Evolutionary conservation across 2,888 invertebrate genomes (phyloP).

Genomic region (Heliconius sara): DNA sequence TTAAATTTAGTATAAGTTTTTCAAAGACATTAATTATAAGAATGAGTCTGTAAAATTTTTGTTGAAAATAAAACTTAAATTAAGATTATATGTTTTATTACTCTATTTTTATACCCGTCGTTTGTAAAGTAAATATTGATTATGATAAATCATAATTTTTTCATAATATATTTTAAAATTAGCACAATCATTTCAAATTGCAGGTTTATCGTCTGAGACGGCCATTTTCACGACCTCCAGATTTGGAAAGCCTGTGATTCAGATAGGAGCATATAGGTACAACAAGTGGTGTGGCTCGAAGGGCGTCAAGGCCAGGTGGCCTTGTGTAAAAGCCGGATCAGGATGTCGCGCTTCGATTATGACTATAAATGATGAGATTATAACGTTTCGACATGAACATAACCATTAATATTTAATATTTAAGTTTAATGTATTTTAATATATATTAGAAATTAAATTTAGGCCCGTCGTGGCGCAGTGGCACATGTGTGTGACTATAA

Average conservation of each 20-base stretch:
- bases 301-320: conserved; percentile 56
- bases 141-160: neutral
- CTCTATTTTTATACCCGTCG: neutral
- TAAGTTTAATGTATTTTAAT: neutral
- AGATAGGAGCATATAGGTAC: conserved; percentile 55
- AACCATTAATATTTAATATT: conserved; percentile 50
- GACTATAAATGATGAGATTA: conserved; percentile 54
- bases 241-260: conserved; percentile 58
- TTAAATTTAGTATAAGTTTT: too few species aligned
- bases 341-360: conserved; percentile 58
- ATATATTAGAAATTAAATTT: neutral
- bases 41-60: too few species aligned
- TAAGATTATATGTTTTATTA: too few species aligned
- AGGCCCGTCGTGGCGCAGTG: too few species aligned
- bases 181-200: neutral
- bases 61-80: too few species aligned
- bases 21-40: too few species aligned
- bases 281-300: conserved; percentile 53
- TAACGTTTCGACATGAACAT: conserved; percentile 53
- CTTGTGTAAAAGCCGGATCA: conserved; percentile 52
- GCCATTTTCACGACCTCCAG: conserved; percentile 54
- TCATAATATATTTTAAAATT: neutral
- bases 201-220: conserved; percentile 16
- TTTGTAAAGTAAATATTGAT: neutral
- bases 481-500: too few species aligned